Base-by-base conservation (phyloP, 2,797 vertebrate species). In the Streptopelia turtur region DNA sequence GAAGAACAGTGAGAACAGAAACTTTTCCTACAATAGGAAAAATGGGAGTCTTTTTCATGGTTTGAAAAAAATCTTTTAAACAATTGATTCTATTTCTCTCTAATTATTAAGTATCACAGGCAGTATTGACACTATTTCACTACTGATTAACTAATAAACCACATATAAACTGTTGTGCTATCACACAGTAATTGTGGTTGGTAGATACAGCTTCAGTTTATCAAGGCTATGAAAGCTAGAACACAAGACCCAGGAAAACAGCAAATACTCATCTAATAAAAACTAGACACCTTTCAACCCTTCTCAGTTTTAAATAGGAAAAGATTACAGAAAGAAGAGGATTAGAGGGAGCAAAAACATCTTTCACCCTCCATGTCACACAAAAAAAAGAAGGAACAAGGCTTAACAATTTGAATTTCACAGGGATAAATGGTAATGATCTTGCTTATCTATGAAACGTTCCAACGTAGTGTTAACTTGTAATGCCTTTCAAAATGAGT, bases 401-500 rank as follows among this genome's bases (percentile, higher is more conserved):
- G 20, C 61, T 75, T 71, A 95, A 81, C 31, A 76, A 82, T 60
- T 92, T 4, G 6, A 68, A 84, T 93, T 93, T 96, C 53, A 93
- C 78, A 37, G 43, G 65, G 53, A 90, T 89, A 89, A 93, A 80
- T 93, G 43, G 43, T 77, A 95, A 92, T 91, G 81, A 91, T 77
- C 27, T 94, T 93, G 16, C 49, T 95, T 94, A 90, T 87, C 85
- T 92, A 28, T 30, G 59, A 72, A 93, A 77, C 8, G 4, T 93
- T 90, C 50, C 35, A 63, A 93, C 81, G 60, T 91, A 56, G 30
- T 64, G 41, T 89, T 90, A 84, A 82, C 25, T 94, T 93, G 71
- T 89, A 93, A 87, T 93, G 39, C 50, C 45, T 89, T 83, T 93
- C 64, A 65, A 96, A 93, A 72, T 30, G 57, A 86, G 72, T 80